Percentiles rank a stretch among this genome's conserved stretches.
Conservation (phyloP, 2,113 vertebrate species). For the Cygnus buccinator region DNA sequence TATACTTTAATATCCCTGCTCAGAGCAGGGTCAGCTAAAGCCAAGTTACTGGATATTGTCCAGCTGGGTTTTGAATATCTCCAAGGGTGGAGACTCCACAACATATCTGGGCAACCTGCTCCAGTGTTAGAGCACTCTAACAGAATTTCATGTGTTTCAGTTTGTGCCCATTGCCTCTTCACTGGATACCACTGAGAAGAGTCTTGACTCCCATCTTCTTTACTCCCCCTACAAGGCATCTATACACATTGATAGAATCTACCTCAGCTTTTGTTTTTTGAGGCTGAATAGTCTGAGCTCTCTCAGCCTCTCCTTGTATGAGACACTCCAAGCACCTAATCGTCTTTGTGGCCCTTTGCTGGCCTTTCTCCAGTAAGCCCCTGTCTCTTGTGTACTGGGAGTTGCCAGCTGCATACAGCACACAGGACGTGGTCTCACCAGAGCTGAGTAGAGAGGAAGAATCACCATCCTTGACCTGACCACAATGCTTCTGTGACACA, state of each 20-base stretch:
- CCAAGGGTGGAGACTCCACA: accelerated
- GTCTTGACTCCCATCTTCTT: no score
- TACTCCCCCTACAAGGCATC: no score
- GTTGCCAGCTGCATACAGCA: not conserved
- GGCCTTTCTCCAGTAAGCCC: not conserved
- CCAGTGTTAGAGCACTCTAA: not conserved
- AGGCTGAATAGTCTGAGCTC: no score
- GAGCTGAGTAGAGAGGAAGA: not conserved
- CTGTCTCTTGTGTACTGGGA: not conserved
- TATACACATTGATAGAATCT: no score
- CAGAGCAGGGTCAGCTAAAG: not conserved
- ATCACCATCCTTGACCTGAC: not conserved
- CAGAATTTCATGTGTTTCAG: not conserved
- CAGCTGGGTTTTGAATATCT: not conserved
- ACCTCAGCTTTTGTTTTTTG: no score
- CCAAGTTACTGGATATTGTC: not conserved
- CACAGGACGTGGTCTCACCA: not conserved
- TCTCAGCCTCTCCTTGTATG: not conserved
- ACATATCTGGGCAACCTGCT: not conserved
- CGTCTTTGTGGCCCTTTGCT: not conserved
- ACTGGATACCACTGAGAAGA: no score
- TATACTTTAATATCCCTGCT: not conserved
- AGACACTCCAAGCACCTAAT: not conserved
- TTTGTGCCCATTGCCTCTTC: not conserved
- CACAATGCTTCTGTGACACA: not conserved